These are phyloP conservation scores for Dipodomys merriami DNA, from an alignment of 2,113 vertebrate species.

Conservation along the genomic window DNA sequence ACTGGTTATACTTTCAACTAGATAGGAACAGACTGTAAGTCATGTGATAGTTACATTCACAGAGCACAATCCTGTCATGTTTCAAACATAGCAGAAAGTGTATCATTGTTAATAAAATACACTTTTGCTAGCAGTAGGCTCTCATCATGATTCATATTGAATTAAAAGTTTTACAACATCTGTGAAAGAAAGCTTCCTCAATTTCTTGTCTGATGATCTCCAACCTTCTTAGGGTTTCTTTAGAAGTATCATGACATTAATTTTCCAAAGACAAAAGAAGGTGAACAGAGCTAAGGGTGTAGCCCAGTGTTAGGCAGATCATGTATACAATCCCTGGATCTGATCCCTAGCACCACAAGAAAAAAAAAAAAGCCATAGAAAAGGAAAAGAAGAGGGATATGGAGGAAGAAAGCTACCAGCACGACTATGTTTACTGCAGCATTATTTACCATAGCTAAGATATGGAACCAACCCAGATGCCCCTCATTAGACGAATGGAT, in stretches of 20 bases:
- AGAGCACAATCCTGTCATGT: neutral
- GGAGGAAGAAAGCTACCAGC: too few species aligned
- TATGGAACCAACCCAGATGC: too few species aligned
- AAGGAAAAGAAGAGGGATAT: too few species aligned
- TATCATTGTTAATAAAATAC: neutral
- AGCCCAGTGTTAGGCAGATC: neutral
- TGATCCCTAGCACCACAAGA: neutral
- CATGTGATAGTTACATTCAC: neutral
- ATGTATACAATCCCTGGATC: neutral
- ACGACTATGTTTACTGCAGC: too few species aligned
- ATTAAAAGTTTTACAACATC: constrained; percentile 1
- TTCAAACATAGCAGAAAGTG: neutral
- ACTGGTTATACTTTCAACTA: neutral
- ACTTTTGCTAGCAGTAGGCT: neutral
- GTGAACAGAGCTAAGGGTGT: neutral
- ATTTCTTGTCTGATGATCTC: neutral
- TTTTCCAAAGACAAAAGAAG: neutral
- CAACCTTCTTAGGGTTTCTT: neutral
- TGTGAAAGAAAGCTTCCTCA: neutral
- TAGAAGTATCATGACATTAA: neutral
- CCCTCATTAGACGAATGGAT: too few species aligned
- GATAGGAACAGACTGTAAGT: neutral
- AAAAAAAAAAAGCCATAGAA: neutral
- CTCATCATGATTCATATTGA: neutral
- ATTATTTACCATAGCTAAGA: too few species aligned